Evolutionary conservation across 2,113 vertebrate species (phyloP).

Genomic region (Hucho hucho): DNA sequence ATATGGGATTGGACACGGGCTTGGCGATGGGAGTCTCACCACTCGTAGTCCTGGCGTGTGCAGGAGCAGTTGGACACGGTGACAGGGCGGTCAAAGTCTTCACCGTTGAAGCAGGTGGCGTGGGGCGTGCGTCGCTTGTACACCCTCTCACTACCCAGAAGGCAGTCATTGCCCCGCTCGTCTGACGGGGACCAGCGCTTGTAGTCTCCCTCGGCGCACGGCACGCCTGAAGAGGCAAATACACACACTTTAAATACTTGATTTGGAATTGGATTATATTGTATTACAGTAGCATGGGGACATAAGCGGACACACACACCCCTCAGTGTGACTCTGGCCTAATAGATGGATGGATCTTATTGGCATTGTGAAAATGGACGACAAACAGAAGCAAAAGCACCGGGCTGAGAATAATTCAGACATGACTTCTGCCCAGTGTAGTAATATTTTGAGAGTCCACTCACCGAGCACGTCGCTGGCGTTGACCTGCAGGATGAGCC

Average conservation of each 20-base stretch:
- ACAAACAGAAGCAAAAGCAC: too few species aligned
- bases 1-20: too few species aligned
- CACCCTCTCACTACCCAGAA: slow-evolving; percentile 89
- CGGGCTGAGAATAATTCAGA: too few species aligned
- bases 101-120: slow-evolving; percentile 93
- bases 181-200: slow-evolving; percentile 96
- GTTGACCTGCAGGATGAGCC: slow-evolving; percentile 98
- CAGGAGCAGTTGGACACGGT: slow-evolving; percentile 94
- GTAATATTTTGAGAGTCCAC: slow-evolving; percentile 7
- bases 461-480: slow-evolving; percentile 87
- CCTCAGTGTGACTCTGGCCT: not conserved
- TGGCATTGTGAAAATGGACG: too few species aligned
- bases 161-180: slow-evolving; percentile 90
- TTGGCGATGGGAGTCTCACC: slow-evolving; percentile 67
- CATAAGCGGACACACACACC: not conserved
- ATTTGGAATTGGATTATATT: too few species aligned
- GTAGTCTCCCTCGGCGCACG: slow-evolving; percentile 93
- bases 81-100: slow-evolving; percentile 93
- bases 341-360: too few species aligned
- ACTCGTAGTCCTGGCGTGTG: slow-evolving; percentile 94
- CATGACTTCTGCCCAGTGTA: too few species aligned
- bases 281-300: not conserved
- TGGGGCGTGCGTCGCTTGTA: slow-evolving; percentile 93
- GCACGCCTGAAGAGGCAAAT: slow-evolving; percentile 77
- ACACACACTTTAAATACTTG: not conserved